These are phyloP conservation scores for Agonopterix alstromeriana DNA, from an alignment of 2,888 invertebrate genomes.

Conservation along the genomic window DNA sequence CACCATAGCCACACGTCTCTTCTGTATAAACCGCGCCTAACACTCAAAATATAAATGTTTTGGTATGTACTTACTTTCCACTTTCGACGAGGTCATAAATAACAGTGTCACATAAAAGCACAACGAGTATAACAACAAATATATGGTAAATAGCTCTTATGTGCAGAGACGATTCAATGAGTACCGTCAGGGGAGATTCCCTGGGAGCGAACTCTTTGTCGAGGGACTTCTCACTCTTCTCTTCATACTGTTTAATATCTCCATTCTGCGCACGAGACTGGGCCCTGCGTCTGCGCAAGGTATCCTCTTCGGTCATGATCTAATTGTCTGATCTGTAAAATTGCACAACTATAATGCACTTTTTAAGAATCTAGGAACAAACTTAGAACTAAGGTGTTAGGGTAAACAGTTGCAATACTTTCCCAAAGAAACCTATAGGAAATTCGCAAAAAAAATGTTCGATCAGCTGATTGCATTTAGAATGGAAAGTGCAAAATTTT, in stretches of 20 bases:
- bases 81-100: slow-evolving; percentile 84
- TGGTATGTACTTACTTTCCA: slow-evolving; percentile 80
- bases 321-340: no score
- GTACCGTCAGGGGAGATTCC: slow-evolving; percentile 87
- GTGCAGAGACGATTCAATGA: slow-evolving; percentile 84
- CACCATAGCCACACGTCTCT: no score
- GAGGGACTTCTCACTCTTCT: slow-evolving; percentile 20
- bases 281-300: slow-evolving; percentile 20
- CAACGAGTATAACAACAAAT: slow-evolving; percentile 85
- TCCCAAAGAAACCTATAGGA: no score
- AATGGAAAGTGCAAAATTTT: no score
- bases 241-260: slow-evolving; percentile 20
- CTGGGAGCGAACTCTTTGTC: slow-evolving; percentile 78
- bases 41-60: no score
- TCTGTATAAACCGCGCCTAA: no score
- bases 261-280: slow-evolving; percentile 26
- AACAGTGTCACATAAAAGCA: slow-evolving; percentile 83
- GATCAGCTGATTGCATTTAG: no score
- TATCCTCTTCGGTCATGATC: not conserved
- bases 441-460: no score
- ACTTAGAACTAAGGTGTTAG: no score
- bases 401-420: no score
- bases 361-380: no score
- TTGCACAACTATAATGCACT: no score
- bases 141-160: slow-evolving; percentile 91